Evolutionary conservation across 2,113 vertebrate species (phyloP), one percentile per base, ranked within the genome.

Genomic region (Varanus salvator): DNA sequence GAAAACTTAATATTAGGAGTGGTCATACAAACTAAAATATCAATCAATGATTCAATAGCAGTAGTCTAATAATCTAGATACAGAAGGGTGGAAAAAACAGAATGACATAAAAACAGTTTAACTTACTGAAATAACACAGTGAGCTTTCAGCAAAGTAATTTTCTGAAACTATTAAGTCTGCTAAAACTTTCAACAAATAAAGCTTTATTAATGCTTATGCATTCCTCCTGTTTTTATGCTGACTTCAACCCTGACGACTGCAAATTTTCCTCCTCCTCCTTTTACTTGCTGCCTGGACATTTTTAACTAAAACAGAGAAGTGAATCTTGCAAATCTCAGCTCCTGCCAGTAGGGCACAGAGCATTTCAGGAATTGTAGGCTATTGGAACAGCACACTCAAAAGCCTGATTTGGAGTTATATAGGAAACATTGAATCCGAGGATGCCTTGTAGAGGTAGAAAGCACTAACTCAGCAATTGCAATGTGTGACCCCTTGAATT

Each of bases 21-120:
- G 74, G 4, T 72, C 54, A 0, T 0, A 0, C 27, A 0, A 0
- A 3, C 0, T 84, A 31, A 48, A 4, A 0, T 88, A 25, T 2
- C 90, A 25, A 0, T 57, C 25, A 92, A 72, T 57, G 25, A 1
- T 0, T 3, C 80, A 50, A 52, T 78, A 78, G 6, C 72, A 74
- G 17, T 74, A 74, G 12, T 74, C 27, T 17, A 34, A 74, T 17
- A 34, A 27, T 50, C 8, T 50, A 1, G 7, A 25, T 50, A 12
- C 9, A 78, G 50, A 78, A 48, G 19, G 54, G 52, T 54, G n/a
- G 29, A 2, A 34, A 60, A 48, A 27, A 25, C 8, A 21, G 6
- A 81, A 81, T n/a, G 29, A 31, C 80, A 57, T 14, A 50, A 52
- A n/a, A 31, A 57, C 6, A 4, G 8, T 57, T 81, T n/a, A 81